Conservation (phyloP, 2,888 invertebrate genomes). For the Drosophila nr. perissopoda region DNA sequence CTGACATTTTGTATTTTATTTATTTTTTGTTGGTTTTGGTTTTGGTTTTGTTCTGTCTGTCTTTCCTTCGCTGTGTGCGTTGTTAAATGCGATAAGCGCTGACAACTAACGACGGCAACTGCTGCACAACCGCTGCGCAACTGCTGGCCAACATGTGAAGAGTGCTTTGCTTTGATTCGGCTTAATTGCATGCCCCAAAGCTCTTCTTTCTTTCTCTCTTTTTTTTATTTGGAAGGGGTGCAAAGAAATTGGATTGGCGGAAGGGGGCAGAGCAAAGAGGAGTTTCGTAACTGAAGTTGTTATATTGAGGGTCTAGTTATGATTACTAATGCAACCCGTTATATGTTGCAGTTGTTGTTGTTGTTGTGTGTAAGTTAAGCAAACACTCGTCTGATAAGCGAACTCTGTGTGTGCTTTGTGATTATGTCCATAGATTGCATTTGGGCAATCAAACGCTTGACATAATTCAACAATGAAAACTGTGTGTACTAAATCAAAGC, state of each 20-base stretch:
- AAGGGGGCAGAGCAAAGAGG: slow-evolving; percentile 7
- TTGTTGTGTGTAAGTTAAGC: not conserved
- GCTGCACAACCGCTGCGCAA: slow-evolving; percentile 18
- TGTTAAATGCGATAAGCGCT: slow-evolving; percentile 66
- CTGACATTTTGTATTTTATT: not conserved
- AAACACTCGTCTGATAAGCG: slow-evolving; percentile 15
- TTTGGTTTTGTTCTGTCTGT: slow-evolving; percentile 20
- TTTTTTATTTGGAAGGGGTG: slow-evolving; percentile 9
- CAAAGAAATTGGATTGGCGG: slow-evolving; percentile 22
- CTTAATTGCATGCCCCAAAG: slow-evolving; percentile 34
- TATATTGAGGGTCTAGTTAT: slow-evolving; percentile 16
- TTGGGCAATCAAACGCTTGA: not conserved
- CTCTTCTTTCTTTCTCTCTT: not conserved
- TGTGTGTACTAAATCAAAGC: not conserved
- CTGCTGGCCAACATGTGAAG: slow-evolving; percentile 23
- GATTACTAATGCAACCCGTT: slow-evolving; percentile 15
- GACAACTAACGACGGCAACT: slow-evolving; percentile 50
- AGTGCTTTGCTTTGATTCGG: slow-evolving; percentile 64
- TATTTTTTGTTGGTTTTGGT: not conserved
- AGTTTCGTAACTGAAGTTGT: slow-evolving; percentile 24
- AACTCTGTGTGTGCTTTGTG: slow-evolving; percentile 9
- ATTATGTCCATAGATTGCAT: not conserved
- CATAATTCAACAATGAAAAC: not conserved
- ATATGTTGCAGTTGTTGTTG: not conserved
- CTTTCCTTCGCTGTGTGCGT: slow-evolving; percentile 32